Evolutionary conservation across 2,888 invertebrate species (phyloP).

Genomic region (Nomada ruficornis): DNA sequence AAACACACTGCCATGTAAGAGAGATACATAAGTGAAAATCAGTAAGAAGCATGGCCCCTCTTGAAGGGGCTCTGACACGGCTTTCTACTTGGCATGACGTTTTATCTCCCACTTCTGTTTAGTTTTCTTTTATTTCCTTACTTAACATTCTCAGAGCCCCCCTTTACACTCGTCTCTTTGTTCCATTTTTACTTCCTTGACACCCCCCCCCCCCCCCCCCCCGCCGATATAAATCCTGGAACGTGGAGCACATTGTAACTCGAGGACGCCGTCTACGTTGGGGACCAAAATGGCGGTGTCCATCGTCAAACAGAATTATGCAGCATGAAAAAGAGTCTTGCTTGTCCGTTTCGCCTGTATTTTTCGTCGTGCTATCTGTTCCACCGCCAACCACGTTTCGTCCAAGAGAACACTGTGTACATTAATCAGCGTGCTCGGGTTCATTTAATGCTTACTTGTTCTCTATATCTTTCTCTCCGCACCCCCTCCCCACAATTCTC

Average conservation of each 20-base stretch:
- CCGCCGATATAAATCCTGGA: slow-evolving; percentile 17
- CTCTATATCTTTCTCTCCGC: neutral
- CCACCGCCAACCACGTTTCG: slow-evolving; percentile 78
- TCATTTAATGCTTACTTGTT: slow-evolving; percentile 30
- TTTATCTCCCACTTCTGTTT: slow-evolving; percentile 45
- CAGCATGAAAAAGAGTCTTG: slow-evolving; percentile 58
- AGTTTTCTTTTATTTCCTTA: neutral
- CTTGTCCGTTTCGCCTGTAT: slow-evolving; percentile 16
- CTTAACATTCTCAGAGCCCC: slow-evolving; percentile 13
- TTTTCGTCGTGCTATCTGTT: slow-evolving; percentile 32
- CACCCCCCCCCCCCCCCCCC: neutral
- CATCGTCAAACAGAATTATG: slow-evolving; percentile 33
- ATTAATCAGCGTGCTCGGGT: slow-evolving; percentile 24
- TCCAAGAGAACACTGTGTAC: slow-evolving; percentile 55
- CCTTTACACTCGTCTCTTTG: slow-evolving; percentile 4
- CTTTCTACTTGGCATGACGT: slow-evolving; percentile 81
- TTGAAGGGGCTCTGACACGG: slow-evolving; percentile 76
- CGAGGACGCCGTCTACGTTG: slow-evolving; percentile 30
- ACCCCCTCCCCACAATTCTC: slow-evolving; percentile 1
- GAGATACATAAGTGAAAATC: slow-evolving; percentile 70
- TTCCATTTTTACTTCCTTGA: neutral
- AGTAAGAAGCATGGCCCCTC: slow-evolving; percentile 78
- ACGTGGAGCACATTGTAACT: slow-evolving; percentile 9
- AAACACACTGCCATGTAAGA: slow-evolving; percentile 84
- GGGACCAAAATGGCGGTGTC: slow-evolving; percentile 18